Evolutionary conservation across 1,140 invertebrate species (phyloP).

Genomic region (Lepidurus apus): DNA sequence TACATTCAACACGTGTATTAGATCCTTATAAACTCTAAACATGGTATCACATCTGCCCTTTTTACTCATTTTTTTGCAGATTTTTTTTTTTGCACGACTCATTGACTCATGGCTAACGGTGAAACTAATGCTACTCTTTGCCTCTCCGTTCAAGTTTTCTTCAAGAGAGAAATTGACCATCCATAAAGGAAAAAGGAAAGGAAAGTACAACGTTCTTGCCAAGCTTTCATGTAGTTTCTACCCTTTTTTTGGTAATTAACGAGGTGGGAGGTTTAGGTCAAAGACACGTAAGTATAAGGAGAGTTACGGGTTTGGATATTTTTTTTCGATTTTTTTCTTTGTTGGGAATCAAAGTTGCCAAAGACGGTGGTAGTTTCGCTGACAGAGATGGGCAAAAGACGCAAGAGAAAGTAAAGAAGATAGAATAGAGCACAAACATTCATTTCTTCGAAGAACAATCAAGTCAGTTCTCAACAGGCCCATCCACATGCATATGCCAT

Average conservation of each 20-base stretch:
- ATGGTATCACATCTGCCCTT: slow-evolving; percentile 15
- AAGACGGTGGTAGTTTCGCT: not conserved
- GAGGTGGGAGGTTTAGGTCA: slow-evolving; percentile 9
- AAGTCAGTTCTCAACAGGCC: not conserved
- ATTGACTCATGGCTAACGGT: not conserved
- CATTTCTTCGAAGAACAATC: slow-evolving; percentile 7
- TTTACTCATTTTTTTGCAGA: slow-evolving; percentile 7
- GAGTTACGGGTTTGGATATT: not conserved
- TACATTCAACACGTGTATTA: slow-evolving; percentile 22
- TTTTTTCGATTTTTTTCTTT: not conserved
- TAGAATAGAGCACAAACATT: not conserved
- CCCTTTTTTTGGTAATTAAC: not conserved
- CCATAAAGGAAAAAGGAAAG: not conserved
- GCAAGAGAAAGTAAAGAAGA: not conserved
- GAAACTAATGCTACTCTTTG: slow-evolving; percentile 4
- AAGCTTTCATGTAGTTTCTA: not conserved
- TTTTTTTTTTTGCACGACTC: slow-evolving; percentile 10
- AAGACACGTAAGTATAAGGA: slow-evolving; percentile 1
- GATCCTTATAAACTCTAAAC: slow-evolving; percentile 22
- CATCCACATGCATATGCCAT: not conserved
- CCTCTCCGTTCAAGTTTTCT: not conserved
- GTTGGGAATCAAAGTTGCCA: not conserved
- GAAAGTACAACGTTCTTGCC: slow-evolving; percentile 6
- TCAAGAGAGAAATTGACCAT: not conserved
- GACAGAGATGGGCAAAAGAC: not conserved